Evolutionary conservation across 2,888 invertebrate genomes (phyloP), one percentile per base, ranked within the genome.

Genomic region (Glaucopsyche alexis): DNA sequence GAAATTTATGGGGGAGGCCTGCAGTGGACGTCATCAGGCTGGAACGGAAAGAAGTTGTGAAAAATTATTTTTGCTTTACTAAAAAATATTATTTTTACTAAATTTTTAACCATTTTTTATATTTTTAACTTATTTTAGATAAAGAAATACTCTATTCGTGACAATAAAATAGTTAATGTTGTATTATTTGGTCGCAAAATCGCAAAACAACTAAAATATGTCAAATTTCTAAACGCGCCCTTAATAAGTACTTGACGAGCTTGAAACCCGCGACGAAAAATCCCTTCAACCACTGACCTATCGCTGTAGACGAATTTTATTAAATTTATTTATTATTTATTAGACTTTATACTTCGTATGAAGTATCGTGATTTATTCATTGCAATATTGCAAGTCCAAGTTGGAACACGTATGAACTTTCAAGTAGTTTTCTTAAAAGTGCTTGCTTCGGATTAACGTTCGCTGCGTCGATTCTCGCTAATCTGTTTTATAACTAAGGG

Each of bases 401-500:
- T 60, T 60, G 13, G 29, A 60, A 60, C 60, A 60, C 60, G 60
- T 60, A 60, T 60, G 60, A 60, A 60, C 60, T 60, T 60, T 60
- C 60, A 60, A 60, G 60, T 60, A 38, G 60, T 60, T 60, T 60
- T 60, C 29, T 29, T 60, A 60, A 60, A 60, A 60, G 60, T 60
- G 60, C 60, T 60, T 7, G 60, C 60, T 38, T 13, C 29, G 60
- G 60, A 60, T 60, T 60, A 60, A 60, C 29, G 60, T 29, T 60
- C 60, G 60, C 60, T 60, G 29, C 29, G 60, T 38, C 60, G 60
- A 60, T 60, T 29, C 60, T 60, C 14, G 60, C 60, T 60, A 60
- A 60, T 60, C 60, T 60, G 60, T 60, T 60, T 60, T 60, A 60
- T 60, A 60, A 60, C 60, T 60, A 60, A 60, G 60, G 60, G 60